Percentiles rank a stretch among this genome's conserved stretches.
Conservation (phyloP, 2,888 invertebrate genomes). For the Pandemis heparana region DNA sequence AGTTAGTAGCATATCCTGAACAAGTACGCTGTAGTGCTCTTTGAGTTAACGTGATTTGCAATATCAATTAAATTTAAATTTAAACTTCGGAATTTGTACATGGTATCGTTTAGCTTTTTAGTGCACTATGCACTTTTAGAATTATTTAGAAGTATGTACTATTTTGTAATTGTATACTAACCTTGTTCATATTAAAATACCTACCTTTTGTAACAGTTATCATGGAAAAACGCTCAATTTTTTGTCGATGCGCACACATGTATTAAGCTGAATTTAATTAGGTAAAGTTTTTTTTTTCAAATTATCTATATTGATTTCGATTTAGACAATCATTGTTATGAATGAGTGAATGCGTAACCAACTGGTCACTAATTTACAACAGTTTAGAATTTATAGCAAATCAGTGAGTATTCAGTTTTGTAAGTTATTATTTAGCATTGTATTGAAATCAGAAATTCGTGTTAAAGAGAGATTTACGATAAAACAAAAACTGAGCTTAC, state of each 20-base stretch:
- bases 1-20: neutral
- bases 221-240: conserved; percentile 27
- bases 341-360: no score
- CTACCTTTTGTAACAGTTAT: conserved; percentile 1
- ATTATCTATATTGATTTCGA: conserved; percentile 5
- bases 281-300: conserved; percentile 3
- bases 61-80: neutral
- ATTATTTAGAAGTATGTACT: conserved; percentile 4
- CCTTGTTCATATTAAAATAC: neutral
- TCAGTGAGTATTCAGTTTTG: conserved; percentile 15
- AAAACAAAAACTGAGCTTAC: conserved; percentile 45
- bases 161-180: conserved; percentile 11
- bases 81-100: neutral
- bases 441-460: conserved; percentile 27
- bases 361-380: neutral
- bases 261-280: neutral
- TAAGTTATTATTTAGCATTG: conserved; percentile 25
- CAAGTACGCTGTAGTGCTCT: neutral
- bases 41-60: neutral
- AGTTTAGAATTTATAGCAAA: neutral
- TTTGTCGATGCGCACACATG: conserved; percentile 25
- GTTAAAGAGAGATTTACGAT: conserved; percentile 41
- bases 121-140: conserved; percentile 8
- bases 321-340: conserved; percentile 17
- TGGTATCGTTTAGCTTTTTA: conserved; percentile 6